Evolutionary conservation across 2,113 vertebrate species (phyloP), one percentile per base, ranked within the genome.

Genomic region (Bucco capensis): DNA sequence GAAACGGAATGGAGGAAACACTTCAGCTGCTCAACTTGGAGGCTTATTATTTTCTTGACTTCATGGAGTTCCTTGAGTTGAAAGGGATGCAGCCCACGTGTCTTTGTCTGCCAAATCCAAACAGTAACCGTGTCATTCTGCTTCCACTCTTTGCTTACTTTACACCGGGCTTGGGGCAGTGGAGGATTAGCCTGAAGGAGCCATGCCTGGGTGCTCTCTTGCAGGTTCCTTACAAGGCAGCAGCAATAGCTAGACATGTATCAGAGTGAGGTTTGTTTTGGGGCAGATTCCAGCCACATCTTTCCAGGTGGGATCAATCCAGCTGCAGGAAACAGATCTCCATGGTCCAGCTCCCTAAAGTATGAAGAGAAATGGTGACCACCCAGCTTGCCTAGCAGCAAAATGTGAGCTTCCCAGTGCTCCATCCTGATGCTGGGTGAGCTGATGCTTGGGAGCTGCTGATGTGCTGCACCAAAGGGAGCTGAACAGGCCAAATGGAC

Each of bases 331-430:
- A 49, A 7, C 0, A 1, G 24, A 22, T 4, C 21, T 33, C 16
- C 37, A 35, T 46, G 46, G 9, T 56, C 49, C 49, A 31, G 31
- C 57, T 92, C 19, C 33, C 35, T n/a, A 12, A 92, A 10, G 44
- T n/a, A 5, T 8, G 27, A 76, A 28, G 40, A 57, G 30, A 37
- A 74, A 37, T 0, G 3, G 7, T 40, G 83, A 40, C 19, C 40
- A n/a, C 28, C 13, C 31, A 33, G 9, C 67, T 85, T 85, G 6
- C 12, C 33, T 44, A 61, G 44, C 23, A 67, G n/a, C 35, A 64
- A 49, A 74, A 40, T 4, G 5, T 0, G 0, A 16, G 27, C 4
- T 47, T 16, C 35, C 15, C 33, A 5, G 40, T 27, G 37, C 24
- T 47, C 65, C 5, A 0, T 60, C 21, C 42, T 0, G 0, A 19